Evolutionary conservation across 2,797 vertebrate species (phyloP).

Genomic region (Picus viridis): DNA sequence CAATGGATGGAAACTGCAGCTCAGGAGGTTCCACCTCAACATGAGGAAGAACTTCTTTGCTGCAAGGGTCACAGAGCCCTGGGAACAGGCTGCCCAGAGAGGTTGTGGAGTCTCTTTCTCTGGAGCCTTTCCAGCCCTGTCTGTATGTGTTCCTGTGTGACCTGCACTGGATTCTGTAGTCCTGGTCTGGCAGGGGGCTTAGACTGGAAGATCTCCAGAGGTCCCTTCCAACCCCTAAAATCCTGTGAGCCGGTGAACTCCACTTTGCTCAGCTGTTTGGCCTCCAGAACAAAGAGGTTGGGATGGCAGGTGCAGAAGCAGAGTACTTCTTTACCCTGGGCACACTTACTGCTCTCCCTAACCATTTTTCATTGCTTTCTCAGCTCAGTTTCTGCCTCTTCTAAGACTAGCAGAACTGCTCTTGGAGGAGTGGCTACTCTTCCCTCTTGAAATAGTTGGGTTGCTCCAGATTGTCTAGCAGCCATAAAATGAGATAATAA

Average conservation of each 20-base stretch:
- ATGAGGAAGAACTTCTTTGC: too few species aligned
- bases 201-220: too few species aligned
- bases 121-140: too few species aligned
- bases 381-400: neutral
- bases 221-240: too few species aligned
- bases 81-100: too few species aligned
- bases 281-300: neutral
- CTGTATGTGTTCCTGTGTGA: too few species aligned
- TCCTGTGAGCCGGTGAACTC: neutral
- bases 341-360: neutral
- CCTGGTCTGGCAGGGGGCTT: too few species aligned
- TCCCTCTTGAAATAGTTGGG: neutral
- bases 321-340: neutral
- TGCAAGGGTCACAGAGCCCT: too few species aligned
- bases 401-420: neutral
- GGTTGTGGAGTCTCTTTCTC: too few species aligned
- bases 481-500: neutral
- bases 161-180: too few species aligned
- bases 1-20: too few species aligned
- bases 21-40: too few species aligned
- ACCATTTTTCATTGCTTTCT: fast-evolving
- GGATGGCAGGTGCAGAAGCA: neutral
- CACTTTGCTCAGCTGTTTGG: neutral
- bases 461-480: neutral
- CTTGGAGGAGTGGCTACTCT: neutral